Base-by-base conservation (phyloP, 2,888 invertebrate species). In the Drosophila emarginata region DNA sequence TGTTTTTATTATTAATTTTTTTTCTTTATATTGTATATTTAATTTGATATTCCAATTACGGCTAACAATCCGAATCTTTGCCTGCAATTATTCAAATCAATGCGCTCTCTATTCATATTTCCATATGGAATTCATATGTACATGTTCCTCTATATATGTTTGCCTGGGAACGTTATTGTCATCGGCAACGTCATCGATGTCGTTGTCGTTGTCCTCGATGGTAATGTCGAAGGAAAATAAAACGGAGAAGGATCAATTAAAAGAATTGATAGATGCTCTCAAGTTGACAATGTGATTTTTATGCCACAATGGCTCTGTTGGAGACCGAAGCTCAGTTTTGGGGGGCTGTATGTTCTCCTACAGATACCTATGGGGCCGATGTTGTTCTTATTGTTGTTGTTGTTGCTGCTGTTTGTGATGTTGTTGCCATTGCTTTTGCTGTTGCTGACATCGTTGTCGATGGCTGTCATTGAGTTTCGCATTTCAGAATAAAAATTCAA, bases 401-500 rank as follows among this genome's bases (percentile, higher is more conserved):
- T 32, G 11, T 11, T 45, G 65, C 50, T 60, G 61, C 45, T 36
- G 53, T 53, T 59, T 23, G 58, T 65, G 53, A 50, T 53, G 21
- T 11, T 60, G 52, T 32, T 56, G 62, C 23, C 37, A 57, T 18
- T 32, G 39, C 36, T 64, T 32, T 14, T 51, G 63, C 39, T 67
- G 65, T 21, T 62, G 67, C 37, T 62, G 77, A 60, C 58, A 74
- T 66, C 57, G 64, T 67, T 79, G 77, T 79, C 75, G 79, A 69
- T 79, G 79, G 79, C 77, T 79, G 79, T 79, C 79, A 79, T 79
- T 79, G 79, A 80, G 79, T 79, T 78, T 79, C 79, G 76, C 80
- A 79, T 79, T 79, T 80, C 79, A 72, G 72, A 79, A 78, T 79
- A 80, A 74, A 79, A 79, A 79, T 76, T 78, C 78, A 79, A 78